A percentile compares a stretch with the other conserved stretches of the same genome.
phyloP scores from a whole-genome alignment of 2,797 vertebrate genomes.

The Nasua narica region DNA sequence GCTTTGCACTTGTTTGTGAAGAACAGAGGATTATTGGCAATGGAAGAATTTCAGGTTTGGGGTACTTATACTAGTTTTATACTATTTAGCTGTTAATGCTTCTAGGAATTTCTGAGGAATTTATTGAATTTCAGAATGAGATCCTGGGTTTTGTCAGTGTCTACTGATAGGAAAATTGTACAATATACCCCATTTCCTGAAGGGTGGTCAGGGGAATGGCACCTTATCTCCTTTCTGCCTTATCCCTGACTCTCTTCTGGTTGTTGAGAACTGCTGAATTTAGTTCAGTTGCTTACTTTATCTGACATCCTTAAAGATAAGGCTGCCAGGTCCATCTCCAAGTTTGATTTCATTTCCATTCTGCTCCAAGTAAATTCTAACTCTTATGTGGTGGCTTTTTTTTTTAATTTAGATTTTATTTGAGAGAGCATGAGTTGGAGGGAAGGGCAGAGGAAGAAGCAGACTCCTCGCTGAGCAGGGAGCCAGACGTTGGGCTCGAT shows the following conservation, averaged over 20 bases:
- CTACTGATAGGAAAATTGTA: neutral
- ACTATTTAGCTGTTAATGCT: neutral
- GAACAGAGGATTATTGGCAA: neutral
- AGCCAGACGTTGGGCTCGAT: neutral
- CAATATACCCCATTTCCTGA: neutral
- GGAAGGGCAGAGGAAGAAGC: neutral
- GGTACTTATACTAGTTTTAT: neutral
- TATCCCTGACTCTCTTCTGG: slow-evolving; percentile 20
- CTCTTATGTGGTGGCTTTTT: neutral
- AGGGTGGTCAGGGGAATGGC: neutral
- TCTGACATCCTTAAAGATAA: slow-evolving; percentile 67
- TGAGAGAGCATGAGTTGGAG: neutral
- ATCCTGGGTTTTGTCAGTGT: slow-evolving; percentile 61
- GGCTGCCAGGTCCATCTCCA: neutral
- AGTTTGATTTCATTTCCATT: slow-evolving; percentile 16
- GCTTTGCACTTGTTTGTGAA: neutral
- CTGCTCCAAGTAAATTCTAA: neutral
- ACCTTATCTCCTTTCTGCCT: neutral
- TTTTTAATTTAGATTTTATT: neutral
- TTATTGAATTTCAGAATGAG: slow-evolving; percentile 55
- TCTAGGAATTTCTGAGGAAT: slow-evolving; percentile 65
- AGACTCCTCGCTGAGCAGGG: neutral
- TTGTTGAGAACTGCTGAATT: neutral
- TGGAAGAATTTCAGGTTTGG: slow-evolving; percentile 22
- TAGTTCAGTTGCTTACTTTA: slow-evolving; percentile 44